Percentiles rank a stretch among this genome's conserved stretches.
Evolutionary conservation across 2,113 vertebrate genomes (phyloP).

Genomic region (Thamnophis sirtalis): DNA sequence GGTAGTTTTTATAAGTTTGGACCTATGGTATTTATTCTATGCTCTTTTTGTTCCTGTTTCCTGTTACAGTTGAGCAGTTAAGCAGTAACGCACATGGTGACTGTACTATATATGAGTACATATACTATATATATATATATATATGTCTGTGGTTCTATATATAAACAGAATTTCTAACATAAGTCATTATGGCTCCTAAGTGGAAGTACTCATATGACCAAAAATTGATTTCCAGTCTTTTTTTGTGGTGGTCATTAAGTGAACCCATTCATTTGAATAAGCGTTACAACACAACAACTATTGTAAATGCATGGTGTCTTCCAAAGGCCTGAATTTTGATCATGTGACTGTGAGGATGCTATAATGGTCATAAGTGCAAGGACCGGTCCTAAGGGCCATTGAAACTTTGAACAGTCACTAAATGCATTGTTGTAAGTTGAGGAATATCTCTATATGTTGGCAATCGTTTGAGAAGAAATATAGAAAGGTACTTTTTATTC

Average conservation of each 20-base stretch:
- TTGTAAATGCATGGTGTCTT: background rate
- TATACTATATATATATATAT: too few species aligned
- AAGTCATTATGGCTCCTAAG: background rate
- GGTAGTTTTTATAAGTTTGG: too few species aligned
- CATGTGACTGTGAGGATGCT: background rate
- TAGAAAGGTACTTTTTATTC: background rate
- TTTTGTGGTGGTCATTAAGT: background rate
- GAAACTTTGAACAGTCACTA: background rate
- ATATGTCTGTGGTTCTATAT: too few species aligned
- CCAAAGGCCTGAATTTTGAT: background rate
- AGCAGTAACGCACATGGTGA: too few species aligned
- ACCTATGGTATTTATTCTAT: too few species aligned
- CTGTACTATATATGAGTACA: too few species aligned
- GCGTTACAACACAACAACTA: background rate
- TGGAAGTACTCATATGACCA: background rate
- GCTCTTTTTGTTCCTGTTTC: too few species aligned
- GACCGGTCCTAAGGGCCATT: background rate
- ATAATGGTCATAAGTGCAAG: background rate
- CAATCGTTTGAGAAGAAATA: background rate
- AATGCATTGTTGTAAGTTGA: background rate
- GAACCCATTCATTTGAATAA: background rate
- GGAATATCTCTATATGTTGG: background rate
- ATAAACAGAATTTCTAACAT: too few species aligned
- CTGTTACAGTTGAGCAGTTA: too few species aligned
- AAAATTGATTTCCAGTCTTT: background rate